Percentiles rank a stretch among this genome's conserved stretches.
phyloP scores from a whole-genome alignment of 2,113 vertebrate species.

The Hyperopisus bebe region DNA sequence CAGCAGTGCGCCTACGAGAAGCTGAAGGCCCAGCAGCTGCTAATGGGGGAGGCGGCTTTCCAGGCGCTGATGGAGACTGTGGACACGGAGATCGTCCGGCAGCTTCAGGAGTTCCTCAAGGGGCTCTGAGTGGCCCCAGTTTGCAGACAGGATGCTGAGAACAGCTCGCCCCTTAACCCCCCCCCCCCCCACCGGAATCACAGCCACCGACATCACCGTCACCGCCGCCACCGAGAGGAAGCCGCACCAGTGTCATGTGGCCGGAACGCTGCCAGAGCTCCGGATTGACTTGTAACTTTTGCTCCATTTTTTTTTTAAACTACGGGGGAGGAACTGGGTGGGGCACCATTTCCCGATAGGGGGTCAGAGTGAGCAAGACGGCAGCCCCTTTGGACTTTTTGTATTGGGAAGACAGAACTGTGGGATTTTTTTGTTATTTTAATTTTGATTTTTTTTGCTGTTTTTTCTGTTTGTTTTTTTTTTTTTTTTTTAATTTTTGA shows the following conservation, averaged over 20 bases:
- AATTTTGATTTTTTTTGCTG: slow-evolving; percentile 22
- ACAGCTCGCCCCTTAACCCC: slow-evolving; percentile 30
- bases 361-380: background rate
- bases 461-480: slow-evolving; percentile 12
- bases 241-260: slow-evolving; percentile 44
- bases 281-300: slow-evolving; percentile 42
- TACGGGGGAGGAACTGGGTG: slow-evolving; percentile 25
- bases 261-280: slow-evolving; percentile 57
- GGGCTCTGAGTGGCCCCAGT: slow-evolving; percentile 61
- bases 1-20: slow-evolving; percentile 93
- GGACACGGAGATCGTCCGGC: slow-evolving; percentile 87
- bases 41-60: slow-evolving; percentile 82
- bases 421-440: background rate
- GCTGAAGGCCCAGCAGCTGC: slow-evolving; percentile 85
- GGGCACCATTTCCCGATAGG: background rate
- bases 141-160: slow-evolving; percentile 23
- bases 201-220: background rate
- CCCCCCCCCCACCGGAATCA: background rate
- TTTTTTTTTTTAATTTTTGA: slow-evolving; percentile 24
- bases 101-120: slow-evolving; percentile 89
- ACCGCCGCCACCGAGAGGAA: background rate
- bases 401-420: slow-evolving; percentile 30
- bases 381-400: slow-evolving; percentile 38
- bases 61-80: slow-evolving; percentile 90
- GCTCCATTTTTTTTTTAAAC: slow-evolving; percentile 26